These are phyloP conservation scores for Germaria angustata DNA, from an alignment of 2,888 invertebrate species.

Conservation along the genomic window DNA sequence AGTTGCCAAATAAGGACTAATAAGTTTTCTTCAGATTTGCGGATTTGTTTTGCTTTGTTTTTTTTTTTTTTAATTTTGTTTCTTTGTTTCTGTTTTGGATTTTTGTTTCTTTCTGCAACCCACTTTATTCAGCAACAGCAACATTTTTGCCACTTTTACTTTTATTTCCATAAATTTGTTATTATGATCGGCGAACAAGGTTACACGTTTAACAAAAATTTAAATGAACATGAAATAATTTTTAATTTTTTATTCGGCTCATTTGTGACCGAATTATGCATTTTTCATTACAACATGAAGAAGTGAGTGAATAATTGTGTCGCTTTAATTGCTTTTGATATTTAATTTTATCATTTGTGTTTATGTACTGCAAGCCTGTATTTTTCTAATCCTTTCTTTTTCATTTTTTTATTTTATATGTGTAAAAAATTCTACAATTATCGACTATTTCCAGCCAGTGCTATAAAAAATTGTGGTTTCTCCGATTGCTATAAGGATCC, in stretches of 20 bases:
- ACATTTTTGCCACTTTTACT: conserved; percentile 58
- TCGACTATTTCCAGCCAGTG: no score
- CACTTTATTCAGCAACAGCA: conserved; percentile 14
- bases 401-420: no score
- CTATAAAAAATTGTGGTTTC: no score
- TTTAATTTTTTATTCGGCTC: background rate
- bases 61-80: background rate
- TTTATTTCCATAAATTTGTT: conserved; percentile 18
- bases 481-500: no score
- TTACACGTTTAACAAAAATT: conserved; percentile 34
- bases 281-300: background rate
- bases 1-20: background rate
- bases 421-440: no score
- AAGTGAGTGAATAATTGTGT: no score
- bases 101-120: conserved; percentile 22
- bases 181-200: conserved; percentile 29
- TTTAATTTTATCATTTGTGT: no score
- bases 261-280: background rate
- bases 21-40: background rate
- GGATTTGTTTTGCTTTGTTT: background rate
- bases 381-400: no score
- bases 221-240: conserved; percentile 3
- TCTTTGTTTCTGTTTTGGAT: background rate
- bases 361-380: no score
- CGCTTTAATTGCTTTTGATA: no score